Evolutionary conservation across 2,888 invertebrate genomes (phyloP), one percentile per base, ranked within the genome.

Genomic region (Drosophila helvetica): DNA sequence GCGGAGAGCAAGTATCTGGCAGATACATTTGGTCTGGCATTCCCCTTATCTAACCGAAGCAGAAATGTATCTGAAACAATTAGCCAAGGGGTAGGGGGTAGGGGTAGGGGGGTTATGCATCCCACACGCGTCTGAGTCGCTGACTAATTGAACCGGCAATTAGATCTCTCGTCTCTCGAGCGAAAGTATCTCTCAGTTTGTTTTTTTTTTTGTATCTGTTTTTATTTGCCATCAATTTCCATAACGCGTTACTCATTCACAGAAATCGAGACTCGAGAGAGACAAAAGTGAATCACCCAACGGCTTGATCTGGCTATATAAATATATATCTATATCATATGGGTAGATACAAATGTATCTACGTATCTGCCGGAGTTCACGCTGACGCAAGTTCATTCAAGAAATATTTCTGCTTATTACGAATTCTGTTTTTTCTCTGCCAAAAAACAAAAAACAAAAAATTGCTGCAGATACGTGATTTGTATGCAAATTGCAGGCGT

Each of bases 331-430:
- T 19, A 33, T 51, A 8, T 30, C 19, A 45, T 18, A 42, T 61
- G 22, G 22, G 22, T 4, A 57, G 18, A 45, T 51, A 53, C 57
- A 60, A 19, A 30, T 47, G 53, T 33, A 64, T 63, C 61, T 61
- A 61, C 62, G 61, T 54, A 45, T 30, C 59, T 59, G 38, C 30
- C 55, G 55, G 30, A 43, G 54, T 17, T 67, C 25, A 27, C 30
- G 19, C 58, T 85, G 81, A 83, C 85, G 82, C 77, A 81, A 81
- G 81, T 83, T 83, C 87, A 83, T 83, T 83, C 81, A 84, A 56
- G 60, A 82, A 77, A 71, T 38, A 38, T 69, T 68, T 72, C 12
- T 55, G 56, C 65, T 68, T 61, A 61, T 72, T 71, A 69, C 56
- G 59, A 75, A 71, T 61, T 60, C 45, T 51, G 70, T 53, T 75